These are phyloP conservation scores for Pedicia rivosa DNA, from an alignment of 2,888 invertebrate species.

Conservation along the genomic window DNA sequence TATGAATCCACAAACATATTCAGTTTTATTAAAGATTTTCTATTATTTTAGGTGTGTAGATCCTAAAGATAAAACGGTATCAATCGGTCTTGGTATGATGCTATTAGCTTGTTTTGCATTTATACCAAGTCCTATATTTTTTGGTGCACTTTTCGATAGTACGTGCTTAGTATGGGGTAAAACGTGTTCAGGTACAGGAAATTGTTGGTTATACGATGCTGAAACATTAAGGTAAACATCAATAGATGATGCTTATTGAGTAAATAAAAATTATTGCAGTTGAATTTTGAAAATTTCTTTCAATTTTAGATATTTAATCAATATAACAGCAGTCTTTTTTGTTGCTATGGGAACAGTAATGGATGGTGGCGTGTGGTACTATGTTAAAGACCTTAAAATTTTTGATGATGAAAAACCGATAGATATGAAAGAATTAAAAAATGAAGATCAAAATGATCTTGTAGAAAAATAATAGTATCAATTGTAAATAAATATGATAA, in stretches of 20 bases:
- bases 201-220: slow-evolving; percentile 60
- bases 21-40: no score
- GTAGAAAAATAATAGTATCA: no score
- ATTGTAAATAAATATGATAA: no score
- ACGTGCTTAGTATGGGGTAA: slow-evolving; percentile 59
- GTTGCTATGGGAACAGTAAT: slow-evolving; percentile 45
- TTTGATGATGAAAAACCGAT: slow-evolving; percentile 43
- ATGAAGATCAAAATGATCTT: slow-evolving; percentile 23
- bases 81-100: slow-evolving; percentile 52
- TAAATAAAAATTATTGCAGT: no score
- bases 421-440: slow-evolving; percentile 24
- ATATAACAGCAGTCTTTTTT: slow-evolving; percentile 48
- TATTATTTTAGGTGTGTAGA: no score
- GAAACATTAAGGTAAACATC: slow-evolving; percentile 39
- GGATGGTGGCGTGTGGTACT: slow-evolving; percentile 50
- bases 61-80: slow-evolving; percentile 54
- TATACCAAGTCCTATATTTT: slow-evolving; percentile 60
- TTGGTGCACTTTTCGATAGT: slow-evolving; percentile 46
- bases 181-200: slow-evolving; percentile 50
- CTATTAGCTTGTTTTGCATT: slow-evolving; percentile 54
- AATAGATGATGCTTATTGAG: no score
- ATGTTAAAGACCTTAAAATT: slow-evolving; percentile 48
- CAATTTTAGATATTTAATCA: slow-evolving; percentile 45
- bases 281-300: no score
- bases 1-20: no score